A percentile compares a stretch with the other conserved stretches of the same genome.
Evolutionary conservation across 2,888 invertebrate species (phyloP).

Genomic region (Spilosoma lubricipeda): DNA sequence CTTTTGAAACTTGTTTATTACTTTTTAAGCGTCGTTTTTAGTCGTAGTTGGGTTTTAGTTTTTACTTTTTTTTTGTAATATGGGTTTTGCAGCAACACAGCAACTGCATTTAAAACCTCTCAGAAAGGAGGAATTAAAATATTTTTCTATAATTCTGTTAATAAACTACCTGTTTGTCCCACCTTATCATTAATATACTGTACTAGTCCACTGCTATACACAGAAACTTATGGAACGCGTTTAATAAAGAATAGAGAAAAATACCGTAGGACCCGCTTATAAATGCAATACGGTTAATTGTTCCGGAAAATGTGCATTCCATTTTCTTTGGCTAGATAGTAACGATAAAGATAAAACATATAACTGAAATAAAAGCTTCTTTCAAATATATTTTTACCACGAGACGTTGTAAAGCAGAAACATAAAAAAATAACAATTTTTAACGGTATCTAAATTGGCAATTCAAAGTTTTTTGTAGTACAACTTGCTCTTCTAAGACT

Average conservation of each 20-base stretch:
- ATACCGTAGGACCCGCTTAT: neutral
- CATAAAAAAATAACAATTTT: neutral
- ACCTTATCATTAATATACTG: too few species aligned
- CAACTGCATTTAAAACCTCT: too few species aligned
- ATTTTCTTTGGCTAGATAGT: neutral
- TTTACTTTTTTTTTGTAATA: too few species aligned
- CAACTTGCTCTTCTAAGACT: neutral
- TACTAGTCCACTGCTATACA: too few species aligned
- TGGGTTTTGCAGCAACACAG: too few species aligned
- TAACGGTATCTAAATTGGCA: neutral
- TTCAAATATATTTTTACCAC: neutral
- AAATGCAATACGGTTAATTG: conserved; percentile 7
- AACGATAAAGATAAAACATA: neutral
- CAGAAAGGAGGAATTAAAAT: too few species aligned
- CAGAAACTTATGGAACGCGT: neutral
- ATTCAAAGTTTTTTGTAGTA: neutral
- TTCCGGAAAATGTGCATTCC: neutral
- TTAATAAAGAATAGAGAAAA: conserved; percentile 15
- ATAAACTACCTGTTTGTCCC: too few species aligned
- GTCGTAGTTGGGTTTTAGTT: too few species aligned
- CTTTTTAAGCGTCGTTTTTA: too few species aligned
- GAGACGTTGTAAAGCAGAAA: neutral
- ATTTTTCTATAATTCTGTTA: too few species aligned
- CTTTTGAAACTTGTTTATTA: too few species aligned
- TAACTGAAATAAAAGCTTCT: neutral